Base-by-base conservation (phyloP, 2,888 invertebrate species). In the Allacma fusca region DNA sequence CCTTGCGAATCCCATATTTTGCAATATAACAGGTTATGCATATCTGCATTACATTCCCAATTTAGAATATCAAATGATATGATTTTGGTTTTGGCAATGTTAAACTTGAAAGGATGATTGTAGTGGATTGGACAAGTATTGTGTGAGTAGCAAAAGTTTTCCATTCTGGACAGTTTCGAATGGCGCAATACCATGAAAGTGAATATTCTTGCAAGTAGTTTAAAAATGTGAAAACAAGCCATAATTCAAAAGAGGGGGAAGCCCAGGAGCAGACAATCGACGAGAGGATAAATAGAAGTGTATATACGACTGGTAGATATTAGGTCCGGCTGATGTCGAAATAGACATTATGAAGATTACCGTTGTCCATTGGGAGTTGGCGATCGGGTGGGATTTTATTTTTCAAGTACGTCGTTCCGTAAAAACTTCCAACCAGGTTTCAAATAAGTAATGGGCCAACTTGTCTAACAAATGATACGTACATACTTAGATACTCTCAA, bases 311-410 rank as follows among this genome's bases (percentile, higher is more conserved):
- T 24, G 19, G 50, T 24, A 26, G 72, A 59, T 72, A 72, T 72
- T 72, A 72, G 59, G 72, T 72, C 72, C 72, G 59, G 72, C 50
- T 24, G n/a, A 67, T 67, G 72, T 72, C 59, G 72, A 72, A 72
- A 72, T 59, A 59, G 59, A 72, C 59, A 72, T 72, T 72, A 72
- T 59, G 72, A 59, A 72, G 72, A 72, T 72, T 72, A 72, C 72
- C 59, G 50, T 72, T 72, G 72, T 72, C 72, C 71, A 57, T 23
- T 28, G 57, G 57, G 57, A 44, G 59, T 57, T 59, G 72, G 59
- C 59, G 72, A 72, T 72, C 72, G 50, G 72, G 72, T 50, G 72
- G 72, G 72, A 72, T 72, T 72, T 59, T 59, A 72, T 59, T 72
- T 72, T 72, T 72, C 72, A 72, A 72, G 59, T 72, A 62, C 50